phyloP scores from a whole-genome alignment of 92 coral and sea anemone genomes.

The Palythoa grandis region DNA sequence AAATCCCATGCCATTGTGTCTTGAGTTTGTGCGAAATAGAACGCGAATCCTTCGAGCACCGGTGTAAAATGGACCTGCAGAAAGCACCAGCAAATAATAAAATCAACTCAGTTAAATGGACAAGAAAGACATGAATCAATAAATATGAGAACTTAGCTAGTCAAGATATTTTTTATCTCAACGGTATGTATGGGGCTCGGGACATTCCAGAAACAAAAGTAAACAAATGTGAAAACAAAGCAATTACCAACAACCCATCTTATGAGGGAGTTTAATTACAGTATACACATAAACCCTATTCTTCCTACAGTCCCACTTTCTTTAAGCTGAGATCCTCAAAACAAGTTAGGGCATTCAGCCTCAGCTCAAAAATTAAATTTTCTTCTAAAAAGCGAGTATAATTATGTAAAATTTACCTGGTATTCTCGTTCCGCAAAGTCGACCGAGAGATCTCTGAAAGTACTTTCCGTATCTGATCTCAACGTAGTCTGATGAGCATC shows the following conservation, averaged over 20 bases:
- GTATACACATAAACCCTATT: too few relatives aligned
- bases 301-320: too few relatives aligned
- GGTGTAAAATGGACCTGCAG: conserved; percentile 43
- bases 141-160: not conserved
- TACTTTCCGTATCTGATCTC: conserved; percentile 65
- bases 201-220: too few relatives aligned
- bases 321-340: too few relatives aligned
- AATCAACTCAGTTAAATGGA: not conserved
- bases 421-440: conserved; percentile 70
- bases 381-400: not conserved
- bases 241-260: too few relatives aligned
- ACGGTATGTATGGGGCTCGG: too few relatives aligned
- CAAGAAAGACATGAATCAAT: not conserved
- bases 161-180: too few relatives aligned
- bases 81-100: not conserved
- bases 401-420: conserved; percentile 63
- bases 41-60: conserved; percentile 36
- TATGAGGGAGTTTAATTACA: too few relatives aligned
- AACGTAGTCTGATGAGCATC: conserved; percentile 77
- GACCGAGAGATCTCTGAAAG: conserved; percentile 72
- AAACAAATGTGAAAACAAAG: too few relatives aligned
- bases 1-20: conserved; percentile 33
- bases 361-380: not conserved
- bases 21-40: conserved; percentile 32
- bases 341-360: too few relatives aligned